Conservation (phyloP, 2,797 vertebrate species). For the Lutjanus campechanus region DNA sequence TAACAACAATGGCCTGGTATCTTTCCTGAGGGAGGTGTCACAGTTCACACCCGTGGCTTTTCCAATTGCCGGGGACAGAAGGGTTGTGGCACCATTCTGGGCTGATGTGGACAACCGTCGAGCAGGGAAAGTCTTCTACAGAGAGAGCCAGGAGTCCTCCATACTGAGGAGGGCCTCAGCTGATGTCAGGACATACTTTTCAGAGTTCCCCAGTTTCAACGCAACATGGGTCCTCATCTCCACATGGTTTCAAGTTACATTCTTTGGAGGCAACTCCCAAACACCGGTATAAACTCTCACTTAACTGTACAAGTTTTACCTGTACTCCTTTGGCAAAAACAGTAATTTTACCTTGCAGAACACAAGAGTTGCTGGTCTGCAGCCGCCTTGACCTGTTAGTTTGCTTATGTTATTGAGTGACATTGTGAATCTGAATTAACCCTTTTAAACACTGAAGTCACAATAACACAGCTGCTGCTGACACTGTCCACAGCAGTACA, state of each 20-base stretch:
- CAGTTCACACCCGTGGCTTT: conserved; percentile 98
- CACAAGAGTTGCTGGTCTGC: too few relatives aligned
- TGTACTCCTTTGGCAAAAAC: too few relatives aligned
- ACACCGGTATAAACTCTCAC: conserved; percentile 88
- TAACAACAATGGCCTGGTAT: conserved; percentile 98
- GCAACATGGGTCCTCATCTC: conserved; percentile 93
- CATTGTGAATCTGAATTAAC: too few relatives aligned
- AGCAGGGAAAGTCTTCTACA: conserved; percentile 92
- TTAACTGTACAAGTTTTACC: neutral
- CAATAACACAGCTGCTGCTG: too few relatives aligned
- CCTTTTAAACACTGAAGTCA: too few relatives aligned
- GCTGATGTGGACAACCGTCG: conserved; percentile 96
- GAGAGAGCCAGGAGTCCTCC: conserved; percentile 88
- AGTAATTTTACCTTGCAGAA: too few relatives aligned
- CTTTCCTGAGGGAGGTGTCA: conserved; percentile 97
- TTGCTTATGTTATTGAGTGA: too few relatives aligned
- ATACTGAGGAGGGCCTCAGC: conserved; percentile 86
- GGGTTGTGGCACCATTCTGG: conserved; percentile 97
- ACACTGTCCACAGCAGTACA: too few relatives aligned
- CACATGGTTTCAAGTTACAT: conserved; percentile 96
- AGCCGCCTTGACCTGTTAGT: too few relatives aligned
- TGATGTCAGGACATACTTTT: conserved; percentile 90
- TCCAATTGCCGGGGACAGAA: conserved; percentile 95
- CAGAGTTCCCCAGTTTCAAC: conserved; percentile 89
- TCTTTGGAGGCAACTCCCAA: conserved; percentile 93